Evolutionary conservation across 2,113 vertebrate species (phyloP).

Genomic region (Semnopithecus entellus): DNA sequence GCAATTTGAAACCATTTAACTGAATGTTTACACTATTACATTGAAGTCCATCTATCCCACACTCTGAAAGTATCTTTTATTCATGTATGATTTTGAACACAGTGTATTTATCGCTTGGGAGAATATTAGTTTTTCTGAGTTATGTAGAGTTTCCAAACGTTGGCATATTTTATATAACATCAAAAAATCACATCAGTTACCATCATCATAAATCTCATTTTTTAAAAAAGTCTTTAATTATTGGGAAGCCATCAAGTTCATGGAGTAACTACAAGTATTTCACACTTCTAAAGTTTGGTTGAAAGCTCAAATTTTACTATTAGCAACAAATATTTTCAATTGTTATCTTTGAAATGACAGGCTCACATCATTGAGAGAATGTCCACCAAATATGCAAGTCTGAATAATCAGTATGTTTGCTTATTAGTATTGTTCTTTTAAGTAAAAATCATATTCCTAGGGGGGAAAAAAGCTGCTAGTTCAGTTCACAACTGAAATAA

Average conservation of each 20-base stretch:
- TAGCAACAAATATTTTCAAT: background rate
- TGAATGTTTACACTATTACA: background rate
- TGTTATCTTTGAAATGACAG: background rate
- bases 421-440: background rate
- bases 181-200: background rate
- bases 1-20: background rate
- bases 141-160: background rate
- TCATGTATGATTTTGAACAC: background rate
- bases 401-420: background rate
- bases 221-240: background rate
- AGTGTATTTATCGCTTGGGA: background rate
- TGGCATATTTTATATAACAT: background rate
- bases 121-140: background rate
- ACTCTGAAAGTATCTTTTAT: background rate
- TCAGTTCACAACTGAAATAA: background rate
- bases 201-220: background rate
- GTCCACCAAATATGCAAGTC: background rate
- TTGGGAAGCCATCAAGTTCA: background rate
- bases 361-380: background rate
- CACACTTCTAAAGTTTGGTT: background rate
- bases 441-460: background rate
- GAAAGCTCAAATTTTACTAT: background rate
- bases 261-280: background rate
- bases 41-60: background rate
- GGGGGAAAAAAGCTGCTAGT: background rate